Conservation (phyloP, 2,113 vertebrate species). For the Speoplatyrhinus poulsoni region DNA sequence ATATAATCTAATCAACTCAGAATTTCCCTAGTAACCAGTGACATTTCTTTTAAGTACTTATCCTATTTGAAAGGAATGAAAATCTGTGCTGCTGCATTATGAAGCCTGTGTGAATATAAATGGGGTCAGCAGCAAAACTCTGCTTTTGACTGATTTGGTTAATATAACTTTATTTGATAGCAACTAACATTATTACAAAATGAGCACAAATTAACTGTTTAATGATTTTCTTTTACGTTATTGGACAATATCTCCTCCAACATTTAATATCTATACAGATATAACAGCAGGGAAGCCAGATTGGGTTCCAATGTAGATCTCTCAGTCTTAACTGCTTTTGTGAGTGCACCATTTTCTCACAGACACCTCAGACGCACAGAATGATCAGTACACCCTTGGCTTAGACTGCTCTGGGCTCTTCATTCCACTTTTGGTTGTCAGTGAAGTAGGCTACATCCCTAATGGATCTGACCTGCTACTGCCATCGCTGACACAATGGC, state of each 20-base stretch:
- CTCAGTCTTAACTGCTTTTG: conserved; percentile 1
- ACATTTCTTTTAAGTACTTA: no score
- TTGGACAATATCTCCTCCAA: no score
- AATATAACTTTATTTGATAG: no score
- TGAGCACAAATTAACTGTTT: no score
- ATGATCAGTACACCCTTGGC: conserved; percentile 25
- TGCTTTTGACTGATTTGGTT: not conserved
- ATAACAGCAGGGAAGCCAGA: conserved; percentile 8
- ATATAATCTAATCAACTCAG: no score
- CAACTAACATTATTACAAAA: no score
- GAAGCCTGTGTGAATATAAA: not conserved
- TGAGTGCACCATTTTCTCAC: not conserved
- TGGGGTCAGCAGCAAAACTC: not conserved
- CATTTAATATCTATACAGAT: not conserved
- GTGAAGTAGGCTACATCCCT: conserved; percentile 27
- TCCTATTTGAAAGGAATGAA: no score
- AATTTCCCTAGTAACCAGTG: no score
- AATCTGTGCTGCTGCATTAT: not conserved
- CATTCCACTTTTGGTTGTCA: conserved; percentile 28
- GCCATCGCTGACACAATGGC: conserved; percentile 36
- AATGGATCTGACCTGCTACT: conserved; percentile 47
- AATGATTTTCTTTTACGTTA: no score
- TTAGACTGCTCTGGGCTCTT: conserved; percentile 19
- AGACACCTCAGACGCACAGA: not conserved
- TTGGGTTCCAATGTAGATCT: not conserved